Percentiles rank a stretch among this genome's conserved stretches.
phyloP scores from a whole-genome alignment of 2,797 vertebrate species.

The Malurus leucopterus region DNA sequence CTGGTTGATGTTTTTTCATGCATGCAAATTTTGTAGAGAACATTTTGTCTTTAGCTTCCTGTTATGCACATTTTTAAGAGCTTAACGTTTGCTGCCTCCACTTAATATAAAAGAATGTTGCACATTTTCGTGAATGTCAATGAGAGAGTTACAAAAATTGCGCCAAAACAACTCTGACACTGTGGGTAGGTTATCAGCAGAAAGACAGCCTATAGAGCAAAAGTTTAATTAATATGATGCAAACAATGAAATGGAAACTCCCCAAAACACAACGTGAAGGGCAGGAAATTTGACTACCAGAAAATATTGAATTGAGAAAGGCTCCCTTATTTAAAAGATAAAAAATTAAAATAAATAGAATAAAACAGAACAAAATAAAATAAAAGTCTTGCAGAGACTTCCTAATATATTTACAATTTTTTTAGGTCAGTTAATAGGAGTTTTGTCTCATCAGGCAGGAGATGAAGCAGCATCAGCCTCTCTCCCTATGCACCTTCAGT shows the following conservation, averaged over 20 bases:
- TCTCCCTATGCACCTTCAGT: conserved; percentile 61
- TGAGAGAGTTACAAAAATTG: conserved; percentile 45
- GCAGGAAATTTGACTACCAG: not conserved
- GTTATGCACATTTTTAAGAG: conserved; percentile 53
- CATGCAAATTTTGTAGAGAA: conserved; percentile 52
- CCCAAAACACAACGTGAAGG: not conserved
- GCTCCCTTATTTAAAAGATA: not conserved
- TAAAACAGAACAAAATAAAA: not conserved
- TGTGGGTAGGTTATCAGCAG: conserved; percentile 23
- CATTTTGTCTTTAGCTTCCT: conserved; percentile 43
- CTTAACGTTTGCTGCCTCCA: conserved; percentile 61
- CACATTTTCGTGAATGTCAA: conserved; percentile 52
- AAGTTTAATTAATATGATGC: conserved; percentile 14
- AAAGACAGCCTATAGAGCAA: not conserved
- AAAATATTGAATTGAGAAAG: not conserved
- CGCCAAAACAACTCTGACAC: conserved; percentile 9
- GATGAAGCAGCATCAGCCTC: conserved; percentile 19
- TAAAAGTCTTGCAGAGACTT: not conserved
- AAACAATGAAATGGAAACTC: not conserved
- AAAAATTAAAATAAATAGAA: not conserved
- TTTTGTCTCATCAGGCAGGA: conserved; percentile 60
- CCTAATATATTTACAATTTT: conserved; percentile 44
- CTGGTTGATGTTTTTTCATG: conserved; percentile 48
- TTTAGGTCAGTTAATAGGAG: conserved; percentile 59
- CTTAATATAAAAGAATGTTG: conserved; percentile 59